These are phyloP conservation scores for Arnoldichthys spilopterus DNA, from an alignment of 2,797 vertebrate genomes.

Conservation along the genomic window DNA sequence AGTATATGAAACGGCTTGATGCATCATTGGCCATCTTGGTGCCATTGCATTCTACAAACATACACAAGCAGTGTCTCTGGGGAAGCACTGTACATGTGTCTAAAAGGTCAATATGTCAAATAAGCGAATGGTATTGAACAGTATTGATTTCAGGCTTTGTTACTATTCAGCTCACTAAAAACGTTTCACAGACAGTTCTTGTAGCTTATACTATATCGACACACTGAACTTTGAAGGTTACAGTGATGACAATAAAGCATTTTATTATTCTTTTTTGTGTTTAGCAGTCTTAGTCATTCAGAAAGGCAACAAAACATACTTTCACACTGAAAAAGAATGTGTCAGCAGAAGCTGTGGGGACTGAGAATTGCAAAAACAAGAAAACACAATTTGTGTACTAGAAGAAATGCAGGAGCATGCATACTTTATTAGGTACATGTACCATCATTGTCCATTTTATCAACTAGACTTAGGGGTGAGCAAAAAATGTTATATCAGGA, in stretches of 20 bases:
- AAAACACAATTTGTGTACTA: neutral
- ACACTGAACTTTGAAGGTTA: neutral
- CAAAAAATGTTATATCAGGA: too few relatives aligned
- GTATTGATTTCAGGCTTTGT: conserved; percentile 4
- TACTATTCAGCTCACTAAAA: conserved; percentile 16
- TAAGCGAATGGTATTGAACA: conserved; percentile 14
- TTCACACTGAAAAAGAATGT: neutral
- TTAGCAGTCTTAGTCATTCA: conserved; percentile 9
- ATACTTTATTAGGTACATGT: too few relatives aligned
- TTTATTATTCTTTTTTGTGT: conserved; percentile 33
- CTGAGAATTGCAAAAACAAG: neutral
- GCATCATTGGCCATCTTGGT: neutral
- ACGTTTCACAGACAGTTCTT: conserved; percentile 16
- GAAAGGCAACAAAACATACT: neutral
- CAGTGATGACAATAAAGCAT: conserved; percentile 22
- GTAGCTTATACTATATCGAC: conserved; percentile 12
- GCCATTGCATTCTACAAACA: neutral
- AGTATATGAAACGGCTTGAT: neutral
- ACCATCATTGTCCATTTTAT: too few relatives aligned
- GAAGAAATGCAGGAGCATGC: too few relatives aligned
- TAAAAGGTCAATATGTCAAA: conserved; percentile 19
- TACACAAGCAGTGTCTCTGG: neutral
- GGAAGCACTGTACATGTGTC: conserved; percentile 2
- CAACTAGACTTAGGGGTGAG: too few relatives aligned
- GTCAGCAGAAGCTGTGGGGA: neutral